Base-by-base conservation (phyloP, 2,113 vertebrate species). In the Aegithalos caudatus region DNA sequence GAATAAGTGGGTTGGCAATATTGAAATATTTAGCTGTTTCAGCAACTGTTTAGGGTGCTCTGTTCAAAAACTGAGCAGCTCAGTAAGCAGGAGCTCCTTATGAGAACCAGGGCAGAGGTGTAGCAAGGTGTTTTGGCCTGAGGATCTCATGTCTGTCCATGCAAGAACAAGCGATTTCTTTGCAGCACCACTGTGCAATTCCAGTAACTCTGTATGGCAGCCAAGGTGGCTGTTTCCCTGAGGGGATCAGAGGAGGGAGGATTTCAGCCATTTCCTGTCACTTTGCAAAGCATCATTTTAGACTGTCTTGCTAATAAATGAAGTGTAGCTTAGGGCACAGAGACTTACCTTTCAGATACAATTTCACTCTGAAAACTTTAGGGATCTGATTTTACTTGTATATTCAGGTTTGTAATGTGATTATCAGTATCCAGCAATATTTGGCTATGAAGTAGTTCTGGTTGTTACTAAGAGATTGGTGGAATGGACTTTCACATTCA, bases 151-250 rank as follows among this genome's bases (percentile, higher is more conserved):
- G 57, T 94, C 79, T 79, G 11, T 66, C 35, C 76, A 28, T 56
- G 65, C 61, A 94, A 81, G 64, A 92, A 85, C 90, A 93, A 48
- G 81, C 51, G 82, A 78, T 69, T 94, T 91, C 74, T 82, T 88
- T 96, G 61, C n/a, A 92, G 51, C 33, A 28, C 40, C 86, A 42
- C 35, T 87, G 67, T 29, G 24, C 40, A 61, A 62, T 94, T 92
- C 88, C 70, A 67, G 37, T 98, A 96, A 98, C 96, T 21, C 47
- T 89, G 70, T 86, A 87, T 98, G 98, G 93, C 98, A 98, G 97
- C 88, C 88, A 95, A 97, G 60, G 90, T 97, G 96, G 92, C 90
- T 96, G 82, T 81, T 97, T 95, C 96, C 97, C 94, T 81, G 42
- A 57, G 88, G 95, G 95, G 23, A 66, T 97, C 83, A 96, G 89